These are phyloP conservation scores for Centropristis striata DNA, from an alignment of 2,113 vertebrate species.

Conservation along the genomic window DNA sequence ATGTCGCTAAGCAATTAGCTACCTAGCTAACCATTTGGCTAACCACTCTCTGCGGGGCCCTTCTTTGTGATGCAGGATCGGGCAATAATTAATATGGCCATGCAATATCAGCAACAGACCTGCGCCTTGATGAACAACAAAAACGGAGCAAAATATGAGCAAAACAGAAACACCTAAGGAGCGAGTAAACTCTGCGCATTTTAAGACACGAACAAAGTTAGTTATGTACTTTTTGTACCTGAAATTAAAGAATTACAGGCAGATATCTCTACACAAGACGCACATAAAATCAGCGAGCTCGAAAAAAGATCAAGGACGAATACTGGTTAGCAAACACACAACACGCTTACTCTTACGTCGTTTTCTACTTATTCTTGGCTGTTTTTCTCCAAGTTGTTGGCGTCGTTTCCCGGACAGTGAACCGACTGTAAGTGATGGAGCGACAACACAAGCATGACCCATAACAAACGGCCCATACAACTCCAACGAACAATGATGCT, in stretches of 20 bases:
- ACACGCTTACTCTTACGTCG: background rate
- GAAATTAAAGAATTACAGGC: conserved; percentile 32
- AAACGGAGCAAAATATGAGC: background rate
- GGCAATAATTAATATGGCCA: conserved; percentile 81
- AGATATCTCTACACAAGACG: conserved; percentile 11
- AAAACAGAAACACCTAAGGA: background rate
- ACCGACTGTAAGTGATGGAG: conserved; percentile 58
- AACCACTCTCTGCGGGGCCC: conserved; percentile 72
- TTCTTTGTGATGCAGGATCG: conserved; percentile 83
- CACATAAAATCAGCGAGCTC: conserved; percentile 13
- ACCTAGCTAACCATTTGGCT: conserved; percentile 69
- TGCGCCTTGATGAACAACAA: background rate
- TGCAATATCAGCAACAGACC: conserved; percentile 56
- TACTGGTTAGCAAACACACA: background rate
- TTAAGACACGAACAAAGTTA: background rate
- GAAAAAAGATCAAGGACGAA: conserved; percentile 31
- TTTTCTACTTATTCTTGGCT: background rate
- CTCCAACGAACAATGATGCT: conserved; percentile 86
- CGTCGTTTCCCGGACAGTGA: conserved; percentile 26
- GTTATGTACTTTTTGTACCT: background rate
- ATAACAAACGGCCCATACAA: conserved; percentile 81
- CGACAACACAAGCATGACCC: conserved; percentile 60
- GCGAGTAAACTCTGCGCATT: rapidly evolving
- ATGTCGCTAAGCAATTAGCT: conserved; percentile 57
- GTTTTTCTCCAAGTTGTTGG: background rate